phyloP scores from a whole-genome alignment of 1,140 invertebrate genomes.

The Brachionus rotundiformis region DNA sequence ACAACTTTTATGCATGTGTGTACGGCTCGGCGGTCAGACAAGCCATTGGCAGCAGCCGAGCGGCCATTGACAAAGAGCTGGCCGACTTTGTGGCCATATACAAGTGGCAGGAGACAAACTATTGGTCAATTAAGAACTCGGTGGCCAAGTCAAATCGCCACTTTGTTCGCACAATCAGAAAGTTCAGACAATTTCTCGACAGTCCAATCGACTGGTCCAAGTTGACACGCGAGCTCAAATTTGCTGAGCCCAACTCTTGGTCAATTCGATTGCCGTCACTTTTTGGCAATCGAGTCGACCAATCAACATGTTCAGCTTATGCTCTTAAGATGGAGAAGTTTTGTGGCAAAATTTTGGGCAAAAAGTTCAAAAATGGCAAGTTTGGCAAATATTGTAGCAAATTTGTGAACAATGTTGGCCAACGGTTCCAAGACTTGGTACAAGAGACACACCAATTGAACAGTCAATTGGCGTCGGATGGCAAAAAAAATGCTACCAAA shows the following conservation, averaged over 20 bases:
- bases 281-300: too few species aligned
- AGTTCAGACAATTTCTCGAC: background rate
- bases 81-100: slow-evolving; percentile 26
- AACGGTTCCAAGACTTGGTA: background rate
- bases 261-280: too few species aligned
- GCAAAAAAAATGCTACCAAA: slow-evolving; percentile 17
- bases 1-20: background rate
- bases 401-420: background rate
- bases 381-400: background rate
- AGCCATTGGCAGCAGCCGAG: background rate
- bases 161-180: slow-evolving; percentile 10
- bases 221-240: too few species aligned
- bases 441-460: background rate
- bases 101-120: slow-evolving; percentile 43
- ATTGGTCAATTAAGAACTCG: slow-evolving; percentile 43
- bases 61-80: slow-evolving; percentile 6
- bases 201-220: background rate
- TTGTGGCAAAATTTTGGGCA: background rate
- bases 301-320: background rate
- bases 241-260: too few species aligned
- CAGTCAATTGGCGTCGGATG: background rate
- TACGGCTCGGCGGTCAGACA: background rate
- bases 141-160: slow-evolving; percentile 1
- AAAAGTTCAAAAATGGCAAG: background rate
- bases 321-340: background rate